These are phyloP conservation scores for Saguinus oedipus DNA, from an alignment of 2,797 vertebrate genomes.

Conservation along the genomic window DNA sequence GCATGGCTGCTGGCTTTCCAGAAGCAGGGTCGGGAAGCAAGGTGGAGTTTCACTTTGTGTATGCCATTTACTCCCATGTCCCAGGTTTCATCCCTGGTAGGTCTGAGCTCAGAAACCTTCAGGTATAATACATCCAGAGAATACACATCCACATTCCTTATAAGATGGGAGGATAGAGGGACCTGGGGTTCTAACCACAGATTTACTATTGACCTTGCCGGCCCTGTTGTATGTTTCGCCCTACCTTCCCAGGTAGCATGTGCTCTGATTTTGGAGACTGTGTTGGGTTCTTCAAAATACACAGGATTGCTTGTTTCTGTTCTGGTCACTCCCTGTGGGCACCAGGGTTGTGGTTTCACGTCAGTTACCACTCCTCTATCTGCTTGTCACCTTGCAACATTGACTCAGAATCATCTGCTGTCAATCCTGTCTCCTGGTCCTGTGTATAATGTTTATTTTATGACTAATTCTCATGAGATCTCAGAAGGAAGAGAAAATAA, in stretches of 20 bases:
- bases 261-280: background rate
- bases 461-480: constrained; percentile 21
- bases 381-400: background rate
- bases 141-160: background rate
- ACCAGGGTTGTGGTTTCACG: background rate
- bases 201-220: background rate
- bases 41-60: background rate
- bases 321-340: background rate
- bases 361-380: background rate
- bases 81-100: background rate
- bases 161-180: background rate
- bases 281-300: background rate
- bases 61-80: background rate
- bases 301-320: background rate
- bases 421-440: background rate
- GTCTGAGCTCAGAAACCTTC: background rate
- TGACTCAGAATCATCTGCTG: background rate
- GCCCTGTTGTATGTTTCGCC: background rate
- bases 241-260: background rate
- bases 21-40: background rate
- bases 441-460: background rate
- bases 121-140: too few species aligned
- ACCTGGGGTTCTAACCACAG: background rate
- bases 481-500: background rate
- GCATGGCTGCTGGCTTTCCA: background rate